Evolutionary conservation across 2,797 vertebrate genomes (phyloP).

Genomic region (Adrianichthys oophorus): DNA sequence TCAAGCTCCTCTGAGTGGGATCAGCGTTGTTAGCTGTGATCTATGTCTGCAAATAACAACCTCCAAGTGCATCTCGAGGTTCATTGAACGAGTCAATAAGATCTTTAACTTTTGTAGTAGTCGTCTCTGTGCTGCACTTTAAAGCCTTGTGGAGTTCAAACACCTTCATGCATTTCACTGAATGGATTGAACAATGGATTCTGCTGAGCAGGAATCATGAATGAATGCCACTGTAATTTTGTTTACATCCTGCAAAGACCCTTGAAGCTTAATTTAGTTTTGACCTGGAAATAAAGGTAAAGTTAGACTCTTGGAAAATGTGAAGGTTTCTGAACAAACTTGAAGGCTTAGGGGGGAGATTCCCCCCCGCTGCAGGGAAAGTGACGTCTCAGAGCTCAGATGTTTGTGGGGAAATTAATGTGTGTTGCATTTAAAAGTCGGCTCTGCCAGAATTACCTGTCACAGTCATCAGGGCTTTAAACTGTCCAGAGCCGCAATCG

Average conservation of each 20-base stretch:
- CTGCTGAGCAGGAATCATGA: too few species aligned
- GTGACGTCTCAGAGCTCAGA: not conserved
- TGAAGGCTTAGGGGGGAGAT: too few species aligned
- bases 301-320: too few species aligned
- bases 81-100: slow-evolving; percentile 58
- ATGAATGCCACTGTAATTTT: too few species aligned
- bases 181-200: accelerated
- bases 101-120: slow-evolving; percentile 51
- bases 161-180: not conserved
- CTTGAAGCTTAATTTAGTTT: too few species aligned
- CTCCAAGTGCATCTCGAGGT: slow-evolving; percentile 66
- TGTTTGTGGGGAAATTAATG: slow-evolving; percentile 18
- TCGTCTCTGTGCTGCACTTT: not conserved
- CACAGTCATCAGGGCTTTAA: slow-evolving; percentile 26
- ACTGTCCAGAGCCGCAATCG: slow-evolving; percentile 40
- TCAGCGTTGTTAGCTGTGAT: slow-evolving; percentile 51
- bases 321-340: too few species aligned
- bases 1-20: slow-evolving; percentile 10
- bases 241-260: too few species aligned
- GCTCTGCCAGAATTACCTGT: slow-evolving; percentile 35
- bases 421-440: slow-evolving; percentile 9
- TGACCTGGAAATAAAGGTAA: too few species aligned
- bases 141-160: not conserved
- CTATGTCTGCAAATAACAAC: slow-evolving; percentile 56
- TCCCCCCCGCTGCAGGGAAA: not conserved